Conservation (phyloP, 2,888 invertebrate genomes). For the Lacanobia wlatinum region DNA sequence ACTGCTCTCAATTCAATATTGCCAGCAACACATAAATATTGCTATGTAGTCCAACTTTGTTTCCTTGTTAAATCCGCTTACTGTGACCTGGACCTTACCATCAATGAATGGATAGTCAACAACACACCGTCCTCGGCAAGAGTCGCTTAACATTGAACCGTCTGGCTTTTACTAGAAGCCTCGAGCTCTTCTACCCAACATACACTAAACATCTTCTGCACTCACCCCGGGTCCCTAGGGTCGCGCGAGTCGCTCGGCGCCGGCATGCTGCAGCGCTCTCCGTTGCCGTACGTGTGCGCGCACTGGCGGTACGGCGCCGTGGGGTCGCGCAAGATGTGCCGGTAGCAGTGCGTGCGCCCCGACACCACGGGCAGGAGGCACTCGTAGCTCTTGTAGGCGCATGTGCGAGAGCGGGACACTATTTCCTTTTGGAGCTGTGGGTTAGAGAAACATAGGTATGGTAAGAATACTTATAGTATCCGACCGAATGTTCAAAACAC, state of each 20-base stretch:
- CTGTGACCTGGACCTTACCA: too few relatives aligned
- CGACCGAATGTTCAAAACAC: too few relatives aligned
- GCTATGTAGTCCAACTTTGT: too few relatives aligned
- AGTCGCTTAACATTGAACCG: too few relatives aligned
- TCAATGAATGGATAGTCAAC: too few relatives aligned
- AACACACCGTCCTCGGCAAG: too few relatives aligned
- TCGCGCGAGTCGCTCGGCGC: slow-evolving; percentile 89
- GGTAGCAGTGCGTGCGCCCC: slow-evolving; percentile 94
- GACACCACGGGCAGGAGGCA: slow-evolving; percentile 93
- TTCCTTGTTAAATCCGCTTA: too few relatives aligned
- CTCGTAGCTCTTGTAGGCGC: slow-evolving; percentile 92
- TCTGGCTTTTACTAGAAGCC: too few relatives aligned
- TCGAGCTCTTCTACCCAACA: too few relatives aligned
- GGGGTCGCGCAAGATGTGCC: slow-evolving; percentile 96
- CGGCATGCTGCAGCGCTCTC: slow-evolving; percentile 94
- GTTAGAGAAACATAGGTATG: neutral
- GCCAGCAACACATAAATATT: too few relatives aligned
- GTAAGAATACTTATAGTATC: neutral
- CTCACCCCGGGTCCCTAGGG: slow-evolving; percentile 79
- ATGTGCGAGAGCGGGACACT: slow-evolving; percentile 91
- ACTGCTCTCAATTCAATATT: too few relatives aligned
- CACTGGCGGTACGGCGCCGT: slow-evolving; percentile 96
- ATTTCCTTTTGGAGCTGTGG: slow-evolving; percentile 92
- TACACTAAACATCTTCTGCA: neutral
- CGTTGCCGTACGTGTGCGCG: slow-evolving; percentile 92